Evolutionary conservation across 2,113 vertebrate genomes (phyloP).

Genomic region (Rhagologus leucostigma): DNA sequence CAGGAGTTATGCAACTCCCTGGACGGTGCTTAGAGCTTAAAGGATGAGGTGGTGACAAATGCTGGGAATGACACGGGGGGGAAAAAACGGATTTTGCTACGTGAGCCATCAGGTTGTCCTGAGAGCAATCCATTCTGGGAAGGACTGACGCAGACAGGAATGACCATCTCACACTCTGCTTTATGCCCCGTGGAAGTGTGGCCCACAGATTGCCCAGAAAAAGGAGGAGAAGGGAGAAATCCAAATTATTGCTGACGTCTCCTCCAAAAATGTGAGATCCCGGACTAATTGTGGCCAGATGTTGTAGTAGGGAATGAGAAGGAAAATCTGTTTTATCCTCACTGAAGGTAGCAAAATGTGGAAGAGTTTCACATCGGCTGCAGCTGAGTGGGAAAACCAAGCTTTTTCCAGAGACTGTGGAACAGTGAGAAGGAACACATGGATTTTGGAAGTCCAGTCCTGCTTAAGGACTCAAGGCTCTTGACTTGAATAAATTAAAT

Average conservation of each 20-base stretch:
- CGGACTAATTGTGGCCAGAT: slow-evolving; percentile 57
- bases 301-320: not conserved
- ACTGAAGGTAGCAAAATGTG: not conserved
- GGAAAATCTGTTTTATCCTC: not conserved
- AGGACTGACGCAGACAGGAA: slow-evolving; percentile 27
- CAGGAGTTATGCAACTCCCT: slow-evolving; percentile 67
- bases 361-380: not conserved
- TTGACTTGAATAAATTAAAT: not conserved
- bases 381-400: not conserved
- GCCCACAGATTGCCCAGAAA: not conserved
- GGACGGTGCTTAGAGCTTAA: slow-evolving; percentile 25
- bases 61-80: slow-evolving; percentile 41
- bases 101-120: slow-evolving; percentile 41
- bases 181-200: not conserved
- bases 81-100: slow-evolving; percentile 40
- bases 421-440: not conserved
- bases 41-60: slow-evolving; percentile 69
- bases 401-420: not conserved
- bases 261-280: slow-evolving; percentile 27
- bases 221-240: not conserved
- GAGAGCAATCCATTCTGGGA: slow-evolving; percentile 35
- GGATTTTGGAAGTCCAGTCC: not conserved
- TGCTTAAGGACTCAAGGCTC: not conserved
- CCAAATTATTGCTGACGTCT: slow-evolving; percentile 27
- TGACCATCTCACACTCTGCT: not conserved